Evolutionary conservation across 2,888 invertebrate genomes (phyloP), one percentile per base, ranked within the genome.

Genomic region (Rhamnusium bicolor): DNA sequence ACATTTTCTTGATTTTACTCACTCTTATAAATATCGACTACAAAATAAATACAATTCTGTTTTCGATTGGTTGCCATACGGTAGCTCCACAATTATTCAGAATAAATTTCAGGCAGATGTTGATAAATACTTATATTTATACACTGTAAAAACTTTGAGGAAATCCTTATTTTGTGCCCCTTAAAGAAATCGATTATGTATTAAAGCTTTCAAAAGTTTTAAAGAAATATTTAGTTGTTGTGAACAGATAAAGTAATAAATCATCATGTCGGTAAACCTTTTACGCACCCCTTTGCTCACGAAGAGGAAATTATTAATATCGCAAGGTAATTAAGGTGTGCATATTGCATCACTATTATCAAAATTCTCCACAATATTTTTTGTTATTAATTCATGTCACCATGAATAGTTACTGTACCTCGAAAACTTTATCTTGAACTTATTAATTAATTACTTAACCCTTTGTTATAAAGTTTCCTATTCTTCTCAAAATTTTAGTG

Each of bases 241-340:
- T 24, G 53, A 51, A 65, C 18, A 27, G 65, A 65, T 65, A 53
- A 29, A 65, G 53, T 54, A 65, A 65, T 65, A 65, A 65, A 65
- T 65, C 65, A 65, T 53, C 19, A 40, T 54, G 65, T 65, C 65
- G 53, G 40, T 47, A 65, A 65, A 27, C 53, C 65, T 18, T 65
- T 65, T 51, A 65, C 65, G 16, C 47, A 54, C 53, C 53, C 53
- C n/a, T 53, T 65, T 65, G 54, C 7, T 53, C 65, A 29, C 53
- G 29, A 18, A 27, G 18, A 18, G n/a, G 53, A 53, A 51, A 65
- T 53, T 65, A 65, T 27, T 29, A 65, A 29, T 29, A 32, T 18
- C n/a, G n/a, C n/a, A 53, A 65, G 53, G 53, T 40, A 65, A 53
- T 65, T 65, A 53, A 63, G 53, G 53, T 5, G 19, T 40, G 40